Percentiles rank a stretch among this genome's conserved stretches.
Conservation (phyloP, 2,888 invertebrate genomes). For the Gari tellinella region DNA sequence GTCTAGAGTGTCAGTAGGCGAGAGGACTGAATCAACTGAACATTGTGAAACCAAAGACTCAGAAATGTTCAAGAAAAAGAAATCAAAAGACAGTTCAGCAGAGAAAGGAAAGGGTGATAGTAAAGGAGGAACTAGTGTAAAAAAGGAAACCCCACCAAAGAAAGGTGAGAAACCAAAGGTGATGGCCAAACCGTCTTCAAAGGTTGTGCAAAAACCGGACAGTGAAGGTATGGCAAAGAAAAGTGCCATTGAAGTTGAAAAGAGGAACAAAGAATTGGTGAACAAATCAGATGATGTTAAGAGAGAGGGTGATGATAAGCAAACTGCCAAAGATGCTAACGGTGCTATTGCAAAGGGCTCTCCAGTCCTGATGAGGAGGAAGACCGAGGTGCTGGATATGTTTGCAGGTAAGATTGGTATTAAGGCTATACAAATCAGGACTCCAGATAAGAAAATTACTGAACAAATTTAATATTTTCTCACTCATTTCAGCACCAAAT, state of each 20-base stretch:
- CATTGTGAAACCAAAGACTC: too few species aligned
- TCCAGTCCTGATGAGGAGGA: constrained; percentile 59
- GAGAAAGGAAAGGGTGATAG: constrained; percentile 1
- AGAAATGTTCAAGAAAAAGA: too few species aligned
- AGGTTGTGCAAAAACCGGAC: neutral
- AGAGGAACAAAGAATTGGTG: too few species aligned
- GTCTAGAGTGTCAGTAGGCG: too few species aligned
- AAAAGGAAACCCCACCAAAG: constrained; percentile 2
- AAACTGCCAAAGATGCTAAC: constrained; percentile 8
- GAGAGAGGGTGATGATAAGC: constrained; percentile 1
- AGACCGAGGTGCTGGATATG: constrained; percentile 46
- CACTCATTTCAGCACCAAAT: too few species aligned
- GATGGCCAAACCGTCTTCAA: neutral
- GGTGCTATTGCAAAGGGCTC: constrained; percentile 20
- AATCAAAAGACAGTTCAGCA: constrained; percentile 6
- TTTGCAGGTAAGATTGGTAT: constrained; percentile 54
- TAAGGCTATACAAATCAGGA: too few species aligned
- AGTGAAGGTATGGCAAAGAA: neutral
- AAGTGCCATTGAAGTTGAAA: too few species aligned
- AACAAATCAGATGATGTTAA: neutral
- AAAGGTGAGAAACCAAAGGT: too few species aligned
- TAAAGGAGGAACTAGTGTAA: constrained; percentile 1
- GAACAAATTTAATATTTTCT: too few species aligned
- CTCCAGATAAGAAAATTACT: too few species aligned
- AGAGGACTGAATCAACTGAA: too few species aligned